Percentiles rank a stretch among this genome's conserved stretches.
These are phyloP conservation scores for Cinara cedri DNA, from an alignment of 2,888 invertebrate species.

Conservation along the genomic window DNA sequence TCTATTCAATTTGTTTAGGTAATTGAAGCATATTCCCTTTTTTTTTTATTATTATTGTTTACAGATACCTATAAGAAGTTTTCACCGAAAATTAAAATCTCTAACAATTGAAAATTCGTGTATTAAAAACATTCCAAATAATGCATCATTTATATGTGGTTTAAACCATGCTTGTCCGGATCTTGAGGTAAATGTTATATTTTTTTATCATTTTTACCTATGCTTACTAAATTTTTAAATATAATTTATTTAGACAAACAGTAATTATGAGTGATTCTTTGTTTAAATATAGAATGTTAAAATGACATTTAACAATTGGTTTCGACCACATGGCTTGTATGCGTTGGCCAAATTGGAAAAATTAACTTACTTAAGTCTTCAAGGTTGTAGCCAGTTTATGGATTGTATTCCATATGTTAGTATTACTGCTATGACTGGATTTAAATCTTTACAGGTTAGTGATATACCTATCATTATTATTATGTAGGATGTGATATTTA, in stretches of 20 bases:
- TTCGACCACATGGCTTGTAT: constrained; percentile 75
- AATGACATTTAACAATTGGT: constrained; percentile 76
- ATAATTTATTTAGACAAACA: constrained; percentile 50
- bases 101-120: constrained; percentile 26
- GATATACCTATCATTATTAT: not conserved
- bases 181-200: constrained; percentile 65
- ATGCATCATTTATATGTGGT: constrained; percentile 66
- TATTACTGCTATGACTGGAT: constrained; percentile 76
- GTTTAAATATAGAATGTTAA: constrained; percentile 69
- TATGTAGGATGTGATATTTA: too few relatives aligned
- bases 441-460: constrained; percentile 67
- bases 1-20: not conserved
- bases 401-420: constrained; percentile 80
- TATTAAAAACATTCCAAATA: constrained; percentile 60
- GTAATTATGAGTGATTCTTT: constrained; percentile 42
- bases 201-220: too few relatives aligned
- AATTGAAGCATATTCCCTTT: too few relatives aligned
- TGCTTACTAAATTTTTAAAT: too few relatives aligned
- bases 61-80: constrained; percentile 38
- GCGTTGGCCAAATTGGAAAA: constrained; percentile 74
- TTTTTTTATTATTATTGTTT: not conserved
- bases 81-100: constrained; percentile 31
- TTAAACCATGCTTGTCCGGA: constrained; percentile 66
- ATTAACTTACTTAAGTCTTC: constrained; percentile 70
- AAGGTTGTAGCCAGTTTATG: constrained; percentile 71